Percentiles rank a stretch among this genome's conserved stretches.
phyloP scores from a whole-genome alignment of 2,797 vertebrate species.

The Coregonus suidteri region DNA sequence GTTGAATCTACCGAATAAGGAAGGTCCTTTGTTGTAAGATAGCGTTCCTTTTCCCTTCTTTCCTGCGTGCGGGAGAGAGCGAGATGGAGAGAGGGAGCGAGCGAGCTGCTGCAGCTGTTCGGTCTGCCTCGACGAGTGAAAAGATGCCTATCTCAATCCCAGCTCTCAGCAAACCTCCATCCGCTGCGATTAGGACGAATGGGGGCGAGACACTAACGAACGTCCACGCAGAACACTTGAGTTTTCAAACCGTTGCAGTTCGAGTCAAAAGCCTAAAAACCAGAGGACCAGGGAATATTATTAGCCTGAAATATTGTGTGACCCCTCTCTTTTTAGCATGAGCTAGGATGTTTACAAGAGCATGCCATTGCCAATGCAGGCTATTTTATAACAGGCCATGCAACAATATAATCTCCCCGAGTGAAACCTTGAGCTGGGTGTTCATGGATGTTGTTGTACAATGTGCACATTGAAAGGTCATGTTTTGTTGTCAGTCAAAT shows the following conservation, averaged over 20 bases:
- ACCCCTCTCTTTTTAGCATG: neutral
- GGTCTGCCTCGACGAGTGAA: slow-evolving; percentile 37
- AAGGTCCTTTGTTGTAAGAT: slow-evolving; percentile 14
- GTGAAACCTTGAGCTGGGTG: neutral
- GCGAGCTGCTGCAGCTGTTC: slow-evolving; percentile 54
- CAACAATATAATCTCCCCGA: neutral
- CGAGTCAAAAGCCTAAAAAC: neutral
- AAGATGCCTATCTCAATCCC: slow-evolving; percentile 64
- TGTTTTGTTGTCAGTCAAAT: slow-evolving; percentile 27
- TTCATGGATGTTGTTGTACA: neutral
- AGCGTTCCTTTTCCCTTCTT: slow-evolving; percentile 31
- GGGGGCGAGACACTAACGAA: slow-evolving; percentile 32
- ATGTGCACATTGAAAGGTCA: slow-evolving; percentile 29
- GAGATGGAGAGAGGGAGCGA: no score
- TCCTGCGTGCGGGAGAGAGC: slow-evolving; percentile 17
- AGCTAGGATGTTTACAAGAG: no score
- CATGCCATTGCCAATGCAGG: neutral
- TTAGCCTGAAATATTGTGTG: neutral
- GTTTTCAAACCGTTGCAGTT: slow-evolving; percentile 9
- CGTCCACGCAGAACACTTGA: slow-evolving; percentile 28
- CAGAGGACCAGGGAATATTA: neutral
- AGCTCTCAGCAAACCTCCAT: slow-evolving; percentile 49
- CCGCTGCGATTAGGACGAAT: slow-evolving; percentile 41
- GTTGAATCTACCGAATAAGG: slow-evolving; percentile 14
- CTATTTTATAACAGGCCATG: neutral